Conservation (phyloP, 2,888 invertebrate genomes). For the Syrista parreyssii region DNA sequence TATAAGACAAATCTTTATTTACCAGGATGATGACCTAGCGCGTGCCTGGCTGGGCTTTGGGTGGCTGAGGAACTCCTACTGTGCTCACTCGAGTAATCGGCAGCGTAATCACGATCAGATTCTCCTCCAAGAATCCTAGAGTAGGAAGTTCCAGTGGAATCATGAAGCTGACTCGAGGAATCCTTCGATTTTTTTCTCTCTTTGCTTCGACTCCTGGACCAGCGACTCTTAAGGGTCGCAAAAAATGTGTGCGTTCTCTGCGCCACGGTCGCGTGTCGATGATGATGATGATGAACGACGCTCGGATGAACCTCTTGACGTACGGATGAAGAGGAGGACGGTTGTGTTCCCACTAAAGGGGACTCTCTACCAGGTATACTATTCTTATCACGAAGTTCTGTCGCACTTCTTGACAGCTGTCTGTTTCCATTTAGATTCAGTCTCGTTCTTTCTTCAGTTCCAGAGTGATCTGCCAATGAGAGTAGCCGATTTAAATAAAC, state of each 20-base stretch:
- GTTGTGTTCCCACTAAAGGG: not conserved
- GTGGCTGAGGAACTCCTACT: slow-evolving; percentile 77
- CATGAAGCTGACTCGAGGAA: slow-evolving; percentile 65
- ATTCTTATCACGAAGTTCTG: slow-evolving; percentile 71
- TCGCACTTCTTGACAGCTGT: slow-evolving; percentile 84
- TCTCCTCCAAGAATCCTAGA: slow-evolving; percentile 65
- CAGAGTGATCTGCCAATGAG: slow-evolving; percentile 32
- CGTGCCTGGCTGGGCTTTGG: slow-evolving; percentile 79
- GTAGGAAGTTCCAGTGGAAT: slow-evolving; percentile 64
- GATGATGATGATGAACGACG: slow-evolving; percentile 63
- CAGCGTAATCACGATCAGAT: slow-evolving; percentile 74
- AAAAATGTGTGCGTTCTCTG: slow-evolving; percentile 88
- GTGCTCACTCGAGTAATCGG: slow-evolving; percentile 84
- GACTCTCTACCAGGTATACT: slow-evolving; percentile 46
- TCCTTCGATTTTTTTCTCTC: slow-evolving; percentile 75
- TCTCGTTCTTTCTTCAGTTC: slow-evolving; percentile 52
- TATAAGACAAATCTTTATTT: slow-evolving; percentile 22
- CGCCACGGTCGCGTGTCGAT: slow-evolving; percentile 77
- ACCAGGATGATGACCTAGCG: slow-evolving; percentile 71
- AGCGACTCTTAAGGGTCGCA: slow-evolving; percentile 83
- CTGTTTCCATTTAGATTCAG: slow-evolving; percentile 67
- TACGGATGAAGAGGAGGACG: slow-evolving; percentile 18
- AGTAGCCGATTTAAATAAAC: not conserved
- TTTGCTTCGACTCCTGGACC: slow-evolving; percentile 80
- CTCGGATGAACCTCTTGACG: slow-evolving; percentile 29